phyloP scores from a whole-genome alignment of 2,888 invertebrate genomes.

The Caradrina kadenii region DNA sequence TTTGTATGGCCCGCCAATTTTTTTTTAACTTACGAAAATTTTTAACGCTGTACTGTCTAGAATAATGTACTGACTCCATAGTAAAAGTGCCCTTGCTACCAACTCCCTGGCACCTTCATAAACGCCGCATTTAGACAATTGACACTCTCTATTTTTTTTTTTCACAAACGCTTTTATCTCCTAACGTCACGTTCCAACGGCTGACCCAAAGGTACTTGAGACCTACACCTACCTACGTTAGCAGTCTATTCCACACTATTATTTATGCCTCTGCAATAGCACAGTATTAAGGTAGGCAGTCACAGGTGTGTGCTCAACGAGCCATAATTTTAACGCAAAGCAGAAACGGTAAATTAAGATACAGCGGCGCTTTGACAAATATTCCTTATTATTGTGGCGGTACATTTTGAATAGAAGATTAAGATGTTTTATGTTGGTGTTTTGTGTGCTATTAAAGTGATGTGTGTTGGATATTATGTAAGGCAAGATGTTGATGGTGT shows the following conservation, averaged over 20 bases:
- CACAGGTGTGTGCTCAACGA: conserved; percentile 78
- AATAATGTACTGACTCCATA: no score
- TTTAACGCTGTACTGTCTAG: no score
- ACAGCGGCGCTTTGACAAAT: conserved; percentile 81
- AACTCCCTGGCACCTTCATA: no score
- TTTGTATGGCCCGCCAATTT: no score
- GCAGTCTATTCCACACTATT: conserved; percentile 46
- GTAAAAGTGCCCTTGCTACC: no score
- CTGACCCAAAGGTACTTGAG: conserved; percentile 1
- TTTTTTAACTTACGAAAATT: no score
- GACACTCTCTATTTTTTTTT: neutral
- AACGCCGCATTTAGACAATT: neutral
- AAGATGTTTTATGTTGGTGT: conserved; percentile 49
- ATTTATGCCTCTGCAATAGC: conserved; percentile 49
- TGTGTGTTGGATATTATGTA: conserved; percentile 27
- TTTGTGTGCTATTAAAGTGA: conserved; percentile 48
- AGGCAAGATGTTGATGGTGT: conserved; percentile 21
- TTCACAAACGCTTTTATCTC: conserved; percentile 7
- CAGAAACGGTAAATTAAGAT: conserved; percentile 78
- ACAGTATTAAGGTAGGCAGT: conserved; percentile 53
- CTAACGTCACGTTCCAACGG: conserved; percentile 27
- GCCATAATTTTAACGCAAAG: conserved; percentile 82
- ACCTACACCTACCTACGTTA: conserved; percentile 7
- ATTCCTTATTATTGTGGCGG: conserved; percentile 79
- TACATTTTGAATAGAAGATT: conserved; percentile 60